A percentile compares a stretch with the other conserved stretches of the same genome.
Evolutionary conservation across 2,888 invertebrate species (phyloP).

Genomic region (Opisthograptis luteolata): DNA sequence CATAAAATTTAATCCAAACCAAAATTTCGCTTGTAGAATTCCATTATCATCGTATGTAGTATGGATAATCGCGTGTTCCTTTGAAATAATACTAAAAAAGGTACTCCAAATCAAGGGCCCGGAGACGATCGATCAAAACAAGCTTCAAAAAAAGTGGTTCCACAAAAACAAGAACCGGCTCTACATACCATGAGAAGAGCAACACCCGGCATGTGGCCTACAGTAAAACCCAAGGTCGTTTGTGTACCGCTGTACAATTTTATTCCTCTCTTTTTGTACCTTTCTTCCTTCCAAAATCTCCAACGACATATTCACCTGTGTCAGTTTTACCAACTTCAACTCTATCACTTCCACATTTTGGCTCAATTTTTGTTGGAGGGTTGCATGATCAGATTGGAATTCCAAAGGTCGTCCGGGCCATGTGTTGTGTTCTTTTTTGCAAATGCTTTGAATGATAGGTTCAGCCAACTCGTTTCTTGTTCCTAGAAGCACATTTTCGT

Average conservation of each 20-base stretch:
- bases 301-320: slow-evolving; percentile 49
- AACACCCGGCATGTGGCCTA: slow-evolving; percentile 79
- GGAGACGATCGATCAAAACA: slow-evolving; percentile 72
- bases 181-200: slow-evolving; percentile 55
- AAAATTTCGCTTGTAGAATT: no score
- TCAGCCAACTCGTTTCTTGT: slow-evolving; percentile 51
- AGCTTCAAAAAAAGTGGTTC: slow-evolving; percentile 57
- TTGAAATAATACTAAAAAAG: slow-evolving; percentile 20
- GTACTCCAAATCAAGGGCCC: slow-evolving; percentile 53
- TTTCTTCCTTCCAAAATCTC: slow-evolving; percentile 62
- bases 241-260: slow-evolving; percentile 74
- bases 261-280: slow-evolving; percentile 73
- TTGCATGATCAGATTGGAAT: slow-evolving; percentile 53
- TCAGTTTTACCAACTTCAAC: slow-evolving; percentile 37
- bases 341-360: slow-evolving; percentile 35
- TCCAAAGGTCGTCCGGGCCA: slow-evolving; percentile 75
- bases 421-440: slow-evolving; percentile 76
- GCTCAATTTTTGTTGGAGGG: slow-evolving; percentile 36
- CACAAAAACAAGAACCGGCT: slow-evolving; percentile 73
- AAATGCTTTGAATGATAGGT: slow-evolving; percentile 69
- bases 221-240: slow-evolving; percentile 80
- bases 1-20: no score
- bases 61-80: slow-evolving; percentile 14
- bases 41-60: background rate
- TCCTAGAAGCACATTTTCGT: slow-evolving; percentile 42